Base-by-base conservation (phyloP, 2,888 invertebrate genomes). In the Chrysomela aeneicollis region DNA sequence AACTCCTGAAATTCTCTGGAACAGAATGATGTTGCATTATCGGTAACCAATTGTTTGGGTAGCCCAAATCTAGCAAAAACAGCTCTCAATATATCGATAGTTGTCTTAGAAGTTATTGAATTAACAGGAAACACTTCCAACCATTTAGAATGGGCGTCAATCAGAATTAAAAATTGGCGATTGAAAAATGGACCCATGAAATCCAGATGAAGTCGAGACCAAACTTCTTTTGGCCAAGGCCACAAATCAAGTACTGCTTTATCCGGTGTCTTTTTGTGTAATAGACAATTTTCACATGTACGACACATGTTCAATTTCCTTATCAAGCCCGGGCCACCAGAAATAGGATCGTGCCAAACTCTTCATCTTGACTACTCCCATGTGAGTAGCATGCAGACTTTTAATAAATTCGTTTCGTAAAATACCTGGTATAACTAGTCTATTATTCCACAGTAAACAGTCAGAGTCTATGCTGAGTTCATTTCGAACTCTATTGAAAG, bases 361-460 rank as follows among this genome's bases (percentile, higher is more conserved):
- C n/a, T n/a, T n/a, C n/a, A 71, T 75, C 67, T 75, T 75, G 9
- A 71, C 61, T 6, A 75, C 67, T 6, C 75, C 76, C 54, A 74
- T 47, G 59, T 76, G 75, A 19, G 66, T 59, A 15, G 46, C 22
- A 68, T 76, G 74, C 19, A 76, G 54, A 57, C 76, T 71, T 12
- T 68, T 42, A 10, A 77, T 52, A 8, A 75, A 22, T 10, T 3
- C 15, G n/a, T 58, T 9, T 47, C 66, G 54, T 18, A 71, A 70
- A 8, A 18, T 59, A 19, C 67, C n/a, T 5, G 76, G 76, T 60
- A 77, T 70, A 1, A 76, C 61, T 5, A 76, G 63, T 47, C 75
- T 59, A 46, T 76, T 66, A 9, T 72, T 71, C 73, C 72, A 73
- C 46, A 77, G 51, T 52, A 67, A 59, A 57, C 55, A 57, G 32